Conservation (phyloP, 2,113 vertebrate genomes). For the Oxyruncus cristatus region DNA sequence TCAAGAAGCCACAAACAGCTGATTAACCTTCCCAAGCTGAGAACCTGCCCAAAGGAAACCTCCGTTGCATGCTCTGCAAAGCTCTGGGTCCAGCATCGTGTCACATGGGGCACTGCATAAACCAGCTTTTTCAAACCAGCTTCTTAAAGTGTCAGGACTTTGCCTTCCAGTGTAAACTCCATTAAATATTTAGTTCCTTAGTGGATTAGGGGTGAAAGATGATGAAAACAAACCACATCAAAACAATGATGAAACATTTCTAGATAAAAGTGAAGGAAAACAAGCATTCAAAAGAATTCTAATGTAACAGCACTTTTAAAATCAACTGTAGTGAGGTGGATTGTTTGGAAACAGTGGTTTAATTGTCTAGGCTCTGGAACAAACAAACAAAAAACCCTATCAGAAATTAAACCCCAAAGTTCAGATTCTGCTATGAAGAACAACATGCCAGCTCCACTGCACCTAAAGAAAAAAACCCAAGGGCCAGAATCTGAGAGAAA, state of each 20-base stretch:
- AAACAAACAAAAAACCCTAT: neutral
- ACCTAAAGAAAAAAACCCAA: neutral
- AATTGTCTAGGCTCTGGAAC: neutral
- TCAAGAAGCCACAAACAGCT: neutral
- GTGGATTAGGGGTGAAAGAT: neutral
- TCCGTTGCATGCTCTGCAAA: fast-evolving
- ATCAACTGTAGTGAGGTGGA: neutral
- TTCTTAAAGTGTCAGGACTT: neutral
- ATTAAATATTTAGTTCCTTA: neutral
- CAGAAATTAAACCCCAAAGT: neutral
- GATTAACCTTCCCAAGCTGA: no score
- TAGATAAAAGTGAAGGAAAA: neutral
- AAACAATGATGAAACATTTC: neutral
- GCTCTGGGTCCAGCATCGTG: fast-evolving
- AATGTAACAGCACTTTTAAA: neutral
- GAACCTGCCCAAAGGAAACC: neutral
- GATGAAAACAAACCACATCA: neutral
- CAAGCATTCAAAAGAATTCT: neutral
- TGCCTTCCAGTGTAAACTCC: neutral
- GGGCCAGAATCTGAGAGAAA: neutral
- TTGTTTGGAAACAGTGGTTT: neutral
- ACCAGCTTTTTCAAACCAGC: neutral
- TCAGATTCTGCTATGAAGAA: neutral
- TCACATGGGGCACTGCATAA: fast-evolving
- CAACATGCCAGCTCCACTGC: neutral